Percentiles rank a stretch among this genome's conserved stretches.
Conservation (phyloP, 2,797 vertebrate species). For the Intellagama lesueurii region DNA sequence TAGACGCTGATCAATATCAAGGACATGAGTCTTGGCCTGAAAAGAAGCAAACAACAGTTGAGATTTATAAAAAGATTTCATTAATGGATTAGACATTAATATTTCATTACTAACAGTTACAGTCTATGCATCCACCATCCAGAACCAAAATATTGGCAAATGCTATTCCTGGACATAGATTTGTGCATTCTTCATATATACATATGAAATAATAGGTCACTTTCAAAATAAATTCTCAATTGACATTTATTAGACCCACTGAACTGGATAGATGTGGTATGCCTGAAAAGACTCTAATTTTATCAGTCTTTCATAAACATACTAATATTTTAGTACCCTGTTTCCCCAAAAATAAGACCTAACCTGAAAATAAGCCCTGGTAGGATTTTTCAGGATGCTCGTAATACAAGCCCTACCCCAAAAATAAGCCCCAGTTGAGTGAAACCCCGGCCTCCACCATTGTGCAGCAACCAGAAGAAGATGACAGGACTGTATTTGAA, state of each 20-base stretch:
- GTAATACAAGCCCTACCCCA: no score
- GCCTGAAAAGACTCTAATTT: not conserved
- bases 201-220: not conserved
- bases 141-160: not conserved
- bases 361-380: no score
- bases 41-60: slow-evolving; percentile 47
- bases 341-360: no score
- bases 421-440: no score
- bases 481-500: no score
- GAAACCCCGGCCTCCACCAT: no score
- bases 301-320: not conserved
- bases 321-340: not conserved
- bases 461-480: no score
- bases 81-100: not conserved
- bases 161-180: not conserved
- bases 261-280: not conserved
- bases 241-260: not conserved
- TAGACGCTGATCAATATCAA: slow-evolving; percentile 95
- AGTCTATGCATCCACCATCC: not conserved
- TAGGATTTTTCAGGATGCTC: no score
- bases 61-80: not conserved
- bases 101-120: not conserved
- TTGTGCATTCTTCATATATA: not conserved
- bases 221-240: not conserved
- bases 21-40: slow-evolving; percentile 97